Evolutionary conservation across 2,888 invertebrate species (phyloP), one percentile per base, ranked within the genome.

Genomic region (Noctua fimbriata): DNA sequence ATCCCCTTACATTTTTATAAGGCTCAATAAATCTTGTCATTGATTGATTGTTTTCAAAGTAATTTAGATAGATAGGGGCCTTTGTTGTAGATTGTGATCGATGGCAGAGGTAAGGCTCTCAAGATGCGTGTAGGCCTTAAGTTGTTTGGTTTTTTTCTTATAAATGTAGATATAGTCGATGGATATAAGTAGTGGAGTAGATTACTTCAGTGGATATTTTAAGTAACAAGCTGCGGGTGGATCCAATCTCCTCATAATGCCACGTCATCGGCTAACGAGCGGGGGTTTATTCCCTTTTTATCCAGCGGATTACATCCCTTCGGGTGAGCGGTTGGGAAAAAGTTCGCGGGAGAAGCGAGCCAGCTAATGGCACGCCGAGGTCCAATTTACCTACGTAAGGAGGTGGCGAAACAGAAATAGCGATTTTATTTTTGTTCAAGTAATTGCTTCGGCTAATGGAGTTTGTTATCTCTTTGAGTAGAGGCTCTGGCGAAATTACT

Each of bases 261-360:
- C 73, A 76, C 84, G 92, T 92, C 92, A 92, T 91, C 89, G 80
- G 69, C 86, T 92, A 92, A 91, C 91, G 91, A 91, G 85, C 76
- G 65, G 73, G 80, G 85, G 85, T 87, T 82, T 85, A 84, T 88
- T 88, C 85, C 88, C 67, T 87, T 86, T 87, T 85, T 84, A 87
- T 88, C 84, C 84, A 75, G 49, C 52, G 82, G 81, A 85, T 86
- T 85, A 86, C 63, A 82, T 76, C 66, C 73, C 77, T 81, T 77
- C 60, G 71, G 55, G 24, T 82, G 49, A 77, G 69, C 76, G 74
- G 63, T 73, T 14, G 78, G 63, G 74, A 88, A 87, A 81, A 88
- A 85, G 73, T 86, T 89, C 44, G 73, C 72, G 79, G 71, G 60
- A 79, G 58, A 76, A 80, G 60, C 44, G 85, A 75, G 63, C 69